A percentile compares a stretch with the other conserved stretches of the same genome.
phyloP scores from a whole-genome alignment of 92 coral and sea anemone species.

The Actinostola sp. region DNA sequence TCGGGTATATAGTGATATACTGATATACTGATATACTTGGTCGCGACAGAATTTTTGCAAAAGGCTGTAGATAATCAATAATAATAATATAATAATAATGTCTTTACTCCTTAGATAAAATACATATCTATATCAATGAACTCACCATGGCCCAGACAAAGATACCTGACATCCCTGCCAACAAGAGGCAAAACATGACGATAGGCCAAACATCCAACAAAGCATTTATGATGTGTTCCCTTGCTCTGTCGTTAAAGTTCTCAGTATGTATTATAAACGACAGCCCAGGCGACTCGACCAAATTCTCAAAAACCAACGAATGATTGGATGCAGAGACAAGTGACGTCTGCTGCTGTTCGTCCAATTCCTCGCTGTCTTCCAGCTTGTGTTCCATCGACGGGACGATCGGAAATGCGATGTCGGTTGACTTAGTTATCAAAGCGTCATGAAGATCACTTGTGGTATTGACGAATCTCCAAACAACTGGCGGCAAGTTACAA shows the following conservation, averaged over 20 bases:
- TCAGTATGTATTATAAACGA: slow-evolving; percentile 42
- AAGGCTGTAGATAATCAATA: no score
- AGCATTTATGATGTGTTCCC: slow-evolving; percentile 13
- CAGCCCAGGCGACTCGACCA: slow-evolving; percentile 41
- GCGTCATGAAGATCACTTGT: not conserved
- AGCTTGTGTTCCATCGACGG: slow-evolving; percentile 21
- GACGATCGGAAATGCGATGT: slow-evolving; percentile 28
- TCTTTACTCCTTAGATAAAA: no score
- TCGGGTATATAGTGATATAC: no score
- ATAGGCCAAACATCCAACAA: slow-evolving; percentile 57
- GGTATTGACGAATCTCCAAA: slow-evolving; percentile 12
- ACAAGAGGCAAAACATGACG: slow-evolving; percentile 38
- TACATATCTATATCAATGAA: no score
- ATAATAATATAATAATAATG: no score
- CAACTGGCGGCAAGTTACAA: slow-evolving; percentile 9
- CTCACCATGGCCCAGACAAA: slow-evolving; percentile 70
- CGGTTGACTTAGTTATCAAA: slow-evolving; percentile 14
- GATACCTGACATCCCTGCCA: slow-evolving; percentile 67
- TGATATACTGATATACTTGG: no score
- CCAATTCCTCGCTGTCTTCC: slow-evolving; percentile 27
- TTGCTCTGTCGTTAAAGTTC: slow-evolving; percentile 20
- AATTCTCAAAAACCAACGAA: slow-evolving; percentile 18
- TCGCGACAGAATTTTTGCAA: no score
- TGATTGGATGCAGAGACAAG: not conserved
- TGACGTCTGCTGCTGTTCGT: no score